These are phyloP conservation scores for Ormyrus rosae DNA, from an alignment of 2,888 invertebrate genomes.

Conservation along the genomic window DNA sequence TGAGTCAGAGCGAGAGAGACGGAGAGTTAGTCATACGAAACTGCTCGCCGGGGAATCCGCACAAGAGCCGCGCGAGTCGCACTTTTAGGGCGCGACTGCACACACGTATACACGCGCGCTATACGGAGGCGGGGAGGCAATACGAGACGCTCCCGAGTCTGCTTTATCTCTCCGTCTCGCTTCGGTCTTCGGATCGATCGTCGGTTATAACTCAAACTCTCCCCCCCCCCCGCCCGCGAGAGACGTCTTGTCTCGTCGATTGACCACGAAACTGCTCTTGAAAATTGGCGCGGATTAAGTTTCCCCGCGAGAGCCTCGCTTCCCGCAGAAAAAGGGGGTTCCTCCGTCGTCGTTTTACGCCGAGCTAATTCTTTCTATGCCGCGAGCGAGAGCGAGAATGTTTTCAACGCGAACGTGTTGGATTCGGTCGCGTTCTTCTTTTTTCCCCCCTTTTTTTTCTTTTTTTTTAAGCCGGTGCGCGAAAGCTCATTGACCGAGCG, in stretches of 20 bases:
- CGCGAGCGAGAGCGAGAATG: too few species aligned
- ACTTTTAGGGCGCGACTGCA: slow-evolving; percentile 71
- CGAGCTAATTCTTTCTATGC: too few species aligned
- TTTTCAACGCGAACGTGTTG: not conserved
- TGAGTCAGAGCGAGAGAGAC: slow-evolving; percentile 58
- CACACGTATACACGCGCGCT: not conserved
- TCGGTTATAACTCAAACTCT: too few species aligned
- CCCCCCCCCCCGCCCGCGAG: not conserved
- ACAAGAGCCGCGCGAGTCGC: slow-evolving; percentile 68
- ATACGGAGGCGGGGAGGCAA: slow-evolving; percentile 36
- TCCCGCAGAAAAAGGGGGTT: not conserved
- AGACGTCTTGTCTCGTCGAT: slow-evolving; percentile 38
- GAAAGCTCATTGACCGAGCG: slow-evolving; percentile 57
- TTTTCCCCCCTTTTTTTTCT: not conserved
- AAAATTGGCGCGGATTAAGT: slow-evolving; percentile 30
- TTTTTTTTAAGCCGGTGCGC: slow-evolving; percentile 15
- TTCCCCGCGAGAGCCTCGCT: not conserved
- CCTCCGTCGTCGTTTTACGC: not conserved
- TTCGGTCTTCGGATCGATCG: not conserved
- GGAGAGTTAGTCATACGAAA: slow-evolving; percentile 70
- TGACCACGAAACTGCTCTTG: slow-evolving; percentile 49
- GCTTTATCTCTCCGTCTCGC: slow-evolving; percentile 24
- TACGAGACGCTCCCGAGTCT: slow-evolving; percentile 50
- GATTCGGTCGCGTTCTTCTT: slow-evolving; percentile 1
- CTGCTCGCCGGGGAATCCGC: slow-evolving; percentile 68